A percentile compares a stretch with the other conserved stretches of the same genome.
Evolutionary conservation across 2,113 vertebrate genomes (phyloP).

Genomic region (Myodes glareolus): DNA sequence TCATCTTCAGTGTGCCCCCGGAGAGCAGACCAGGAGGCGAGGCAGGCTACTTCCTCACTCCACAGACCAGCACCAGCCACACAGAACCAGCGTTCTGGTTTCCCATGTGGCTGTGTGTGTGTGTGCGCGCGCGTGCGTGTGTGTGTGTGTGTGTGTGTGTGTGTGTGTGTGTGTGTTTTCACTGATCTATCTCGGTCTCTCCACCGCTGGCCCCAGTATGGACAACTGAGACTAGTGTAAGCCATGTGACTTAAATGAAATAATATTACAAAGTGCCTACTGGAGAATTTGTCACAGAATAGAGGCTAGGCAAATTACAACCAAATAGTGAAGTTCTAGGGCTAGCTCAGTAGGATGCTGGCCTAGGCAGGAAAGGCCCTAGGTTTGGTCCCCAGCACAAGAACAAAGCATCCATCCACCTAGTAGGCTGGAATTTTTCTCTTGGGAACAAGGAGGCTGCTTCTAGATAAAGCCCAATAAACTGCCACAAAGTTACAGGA

Average conservation of each 20-base stretch:
- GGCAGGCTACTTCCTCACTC: background rate
- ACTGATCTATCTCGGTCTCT: background rate
- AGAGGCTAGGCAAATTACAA: background rate
- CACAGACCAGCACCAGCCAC: background rate
- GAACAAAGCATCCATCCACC: background rate
- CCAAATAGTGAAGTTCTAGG: background rate
- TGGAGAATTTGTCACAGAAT: background rate
- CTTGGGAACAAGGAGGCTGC: background rate
- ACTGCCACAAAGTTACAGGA: background rate
- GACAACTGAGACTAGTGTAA: background rate
- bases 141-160: background rate
- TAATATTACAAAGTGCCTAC: background rate
- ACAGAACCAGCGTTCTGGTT: fast-evolving
- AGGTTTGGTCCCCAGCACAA: background rate
- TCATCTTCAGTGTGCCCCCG: background rate
- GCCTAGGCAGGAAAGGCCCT: background rate
- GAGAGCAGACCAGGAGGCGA: background rate
- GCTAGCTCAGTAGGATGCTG: background rate
- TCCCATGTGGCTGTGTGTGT: too few relatives aligned
- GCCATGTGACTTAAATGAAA: background rate
- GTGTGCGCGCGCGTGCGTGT: background rate
- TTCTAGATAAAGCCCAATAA: background rate
- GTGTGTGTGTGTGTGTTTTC: background rate
- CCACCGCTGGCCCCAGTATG: background rate
- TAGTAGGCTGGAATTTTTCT: background rate